phyloP scores from a whole-genome alignment of 2,888 invertebrate genomes.

The Ophioninae sp. region DNA sequence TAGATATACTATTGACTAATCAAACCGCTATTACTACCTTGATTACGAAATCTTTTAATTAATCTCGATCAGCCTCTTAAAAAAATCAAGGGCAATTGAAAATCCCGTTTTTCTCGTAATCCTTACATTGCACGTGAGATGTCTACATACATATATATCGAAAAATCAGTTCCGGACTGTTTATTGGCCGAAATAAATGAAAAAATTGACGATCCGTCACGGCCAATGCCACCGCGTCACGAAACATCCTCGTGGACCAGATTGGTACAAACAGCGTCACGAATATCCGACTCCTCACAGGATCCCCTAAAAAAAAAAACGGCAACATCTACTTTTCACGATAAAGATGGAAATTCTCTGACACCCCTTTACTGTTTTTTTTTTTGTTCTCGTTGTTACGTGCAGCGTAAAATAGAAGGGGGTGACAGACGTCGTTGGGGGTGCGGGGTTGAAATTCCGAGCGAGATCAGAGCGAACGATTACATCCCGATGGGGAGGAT shows the following conservation, averaged over 20 bases:
- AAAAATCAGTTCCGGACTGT: slow-evolving; percentile 47
- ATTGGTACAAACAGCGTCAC: slow-evolving; percentile 42
- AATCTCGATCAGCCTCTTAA: no score
- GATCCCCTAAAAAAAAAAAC: slow-evolving; percentile 21
- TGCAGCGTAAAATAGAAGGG: slow-evolving; percentile 59
- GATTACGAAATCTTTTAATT: no score
- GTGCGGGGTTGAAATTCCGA: slow-evolving; percentile 66
- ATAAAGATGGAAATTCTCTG: slow-evolving; percentile 76
- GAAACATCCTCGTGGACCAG: slow-evolving; percentile 33
- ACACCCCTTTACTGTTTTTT: slow-evolving; percentile 60
- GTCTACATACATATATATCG: not conserved
- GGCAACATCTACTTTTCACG: slow-evolving; percentile 65
- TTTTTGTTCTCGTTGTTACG: slow-evolving; percentile 25
- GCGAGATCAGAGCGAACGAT: slow-evolving; percentile 53
- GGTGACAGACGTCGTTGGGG: slow-evolving; percentile 1
- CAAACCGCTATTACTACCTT: no score
- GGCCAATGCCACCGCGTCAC: slow-evolving; percentile 18
- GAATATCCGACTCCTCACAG: slow-evolving; percentile 3
- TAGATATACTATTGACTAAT: no score
- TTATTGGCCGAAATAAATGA: slow-evolving; percentile 50
- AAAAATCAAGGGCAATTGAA: no score
- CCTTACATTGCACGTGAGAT: no score
- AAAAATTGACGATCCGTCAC: slow-evolving; percentile 52
- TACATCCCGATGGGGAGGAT: slow-evolving; percentile 18
- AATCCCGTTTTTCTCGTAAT: no score